Evolutionary conservation across 2,888 invertebrate species (phyloP), one percentile per base, ranked within the genome.

Genomic region (Ornithoptera alexandrae): DNA sequence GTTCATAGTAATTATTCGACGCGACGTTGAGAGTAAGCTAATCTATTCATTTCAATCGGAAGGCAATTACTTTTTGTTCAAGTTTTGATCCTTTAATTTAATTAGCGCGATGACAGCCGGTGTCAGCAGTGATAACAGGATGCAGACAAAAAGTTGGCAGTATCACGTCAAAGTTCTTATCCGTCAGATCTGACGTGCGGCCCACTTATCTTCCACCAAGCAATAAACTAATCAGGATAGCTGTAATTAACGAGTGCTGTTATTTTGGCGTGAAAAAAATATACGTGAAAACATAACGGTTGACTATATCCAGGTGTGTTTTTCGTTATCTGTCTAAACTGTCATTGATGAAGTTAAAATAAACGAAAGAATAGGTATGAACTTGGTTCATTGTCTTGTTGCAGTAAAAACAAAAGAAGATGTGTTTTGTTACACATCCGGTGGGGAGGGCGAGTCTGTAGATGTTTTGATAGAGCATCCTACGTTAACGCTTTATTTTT

Each of bases 241-340:
- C 83, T 82, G 82, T 85, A 83, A 88, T 87, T 87, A 89, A 89
- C 86, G 86, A 85, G 84, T 84, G 88, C 85, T 85, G 85, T 87
- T 87, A 82, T 78, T 73, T 77, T 74, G 71, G 72, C 80, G 76
- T 86, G 84, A 86, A 86, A 82, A 82, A 81, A 69, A 75, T 72
- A 72, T 71, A 73, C 68, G 71, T 73, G 72, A 72, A 63, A 72
- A 72, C 70, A 73, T 68, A 68, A 72, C 70, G 67, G 70, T 50
- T 30, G 36, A 42, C 60, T 57, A 57, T 15, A 58, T 36, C 20
- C 50, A 62, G 20, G 22, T 20, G n/a, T 12, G 62, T 57, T 59
- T 60, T 65, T 53, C 64, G 71, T 71, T 73, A 72, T 59, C 46
- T 74, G 78, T 78, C 80, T 80, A 73, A 70, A 82, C 85, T 82